These are phyloP conservation scores for Cerastis rubricosa DNA, from an alignment of 2,888 invertebrate genomes.

Conservation along the genomic window DNA sequence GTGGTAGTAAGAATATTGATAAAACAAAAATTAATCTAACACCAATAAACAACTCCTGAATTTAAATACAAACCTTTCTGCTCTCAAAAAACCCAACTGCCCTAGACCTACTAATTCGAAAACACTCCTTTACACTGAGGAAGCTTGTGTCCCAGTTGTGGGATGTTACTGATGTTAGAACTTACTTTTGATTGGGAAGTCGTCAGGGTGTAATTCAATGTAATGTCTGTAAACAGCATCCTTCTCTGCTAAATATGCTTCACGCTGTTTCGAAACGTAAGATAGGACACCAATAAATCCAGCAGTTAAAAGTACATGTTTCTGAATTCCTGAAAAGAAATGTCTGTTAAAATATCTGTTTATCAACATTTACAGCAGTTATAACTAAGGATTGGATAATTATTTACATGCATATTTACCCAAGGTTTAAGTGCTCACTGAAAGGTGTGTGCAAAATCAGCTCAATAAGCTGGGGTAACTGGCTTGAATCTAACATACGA, in stretches of 20 bases:
- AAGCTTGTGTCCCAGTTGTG: too few species aligned
- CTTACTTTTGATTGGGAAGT: constrained; percentile 92
- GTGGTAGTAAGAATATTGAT: background rate
- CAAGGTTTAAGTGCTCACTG: too few species aligned
- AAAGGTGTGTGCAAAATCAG: background rate
- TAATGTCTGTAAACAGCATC: constrained; percentile 94
- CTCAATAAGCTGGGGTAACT: background rate
- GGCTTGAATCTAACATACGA: too few species aligned
- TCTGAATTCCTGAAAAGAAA: constrained; percentile 85
- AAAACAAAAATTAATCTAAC: background rate
- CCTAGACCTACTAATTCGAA: too few species aligned
- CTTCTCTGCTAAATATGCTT: constrained; percentile 92
- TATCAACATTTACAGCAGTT: background rate
- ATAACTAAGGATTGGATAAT: too few species aligned
- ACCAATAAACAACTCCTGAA: background rate
- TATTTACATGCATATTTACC: too few species aligned
- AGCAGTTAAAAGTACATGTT: constrained; percentile 77
- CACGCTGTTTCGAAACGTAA: constrained; percentile 86
- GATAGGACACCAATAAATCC: constrained; percentile 78
- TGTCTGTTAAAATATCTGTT: too few species aligned
- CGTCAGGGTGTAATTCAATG: constrained; percentile 94
- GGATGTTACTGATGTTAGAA: constrained; percentile 7
- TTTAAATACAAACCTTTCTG: background rate
- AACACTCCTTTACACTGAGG: too few species aligned
- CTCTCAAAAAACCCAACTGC: too few species aligned